Evolutionary conservation across 2,113 vertebrate species (phyloP).

Genomic region (Bos javanicus): DNA sequence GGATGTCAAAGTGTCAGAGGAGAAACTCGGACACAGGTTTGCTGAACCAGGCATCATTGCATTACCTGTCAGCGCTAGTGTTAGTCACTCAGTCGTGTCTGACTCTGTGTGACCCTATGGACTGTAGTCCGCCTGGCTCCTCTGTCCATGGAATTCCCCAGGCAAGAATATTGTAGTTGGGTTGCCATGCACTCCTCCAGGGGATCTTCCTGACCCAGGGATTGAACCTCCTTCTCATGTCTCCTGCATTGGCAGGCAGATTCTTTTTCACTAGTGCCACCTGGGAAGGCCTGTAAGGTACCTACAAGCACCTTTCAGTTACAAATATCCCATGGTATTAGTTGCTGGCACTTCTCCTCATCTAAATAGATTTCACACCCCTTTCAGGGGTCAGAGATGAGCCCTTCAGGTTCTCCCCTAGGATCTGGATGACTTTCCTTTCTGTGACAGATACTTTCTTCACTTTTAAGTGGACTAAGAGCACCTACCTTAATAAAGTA

Average conservation of each 20-base stretch:
- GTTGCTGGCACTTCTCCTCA: neutral
- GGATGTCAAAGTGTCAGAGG: neutral
- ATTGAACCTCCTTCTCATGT: neutral
- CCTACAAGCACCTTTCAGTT: neutral
- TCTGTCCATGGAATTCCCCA: neutral
- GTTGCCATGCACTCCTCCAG: neutral
- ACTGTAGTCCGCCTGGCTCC: neutral
- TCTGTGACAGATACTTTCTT: neutral
- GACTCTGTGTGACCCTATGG: neutral
- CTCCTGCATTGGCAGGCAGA: neutral
- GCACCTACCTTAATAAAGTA: neutral
- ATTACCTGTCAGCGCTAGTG: neutral
- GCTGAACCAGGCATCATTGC: rapidly evolving
- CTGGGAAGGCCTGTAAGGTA: neutral
- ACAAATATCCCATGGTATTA: neutral
- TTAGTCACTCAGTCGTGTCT: neutral
- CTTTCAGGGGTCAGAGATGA: neutral
- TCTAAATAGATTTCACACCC: neutral
- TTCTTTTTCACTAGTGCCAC: neutral
- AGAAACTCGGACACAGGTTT: neutral
- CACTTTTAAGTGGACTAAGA: neutral
- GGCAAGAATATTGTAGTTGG: neutral
- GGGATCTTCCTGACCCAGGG: neutral
- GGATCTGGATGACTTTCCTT: neutral
- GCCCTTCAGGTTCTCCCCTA: neutral